Evolutionary conservation across 2,113 vertebrate species (phyloP).

Genomic region (Charadrius vociferus): DNA sequence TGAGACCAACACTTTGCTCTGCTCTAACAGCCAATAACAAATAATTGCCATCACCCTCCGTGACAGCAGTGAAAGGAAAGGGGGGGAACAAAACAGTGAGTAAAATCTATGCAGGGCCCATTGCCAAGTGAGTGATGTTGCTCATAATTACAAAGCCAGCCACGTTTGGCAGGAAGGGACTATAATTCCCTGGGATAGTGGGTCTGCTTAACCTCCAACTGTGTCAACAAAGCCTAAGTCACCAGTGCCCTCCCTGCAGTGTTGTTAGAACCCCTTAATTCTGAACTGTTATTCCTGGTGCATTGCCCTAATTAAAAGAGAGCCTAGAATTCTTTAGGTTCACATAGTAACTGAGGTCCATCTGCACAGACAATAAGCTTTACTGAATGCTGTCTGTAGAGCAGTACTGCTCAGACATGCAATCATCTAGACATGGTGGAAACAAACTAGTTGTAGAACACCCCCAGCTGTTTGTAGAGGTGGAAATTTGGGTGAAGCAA

Average conservation of each 20-base stretch:
- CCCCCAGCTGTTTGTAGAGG: not conserved
- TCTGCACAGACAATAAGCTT: not conserved
- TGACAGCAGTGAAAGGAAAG: slow-evolving; percentile 47
- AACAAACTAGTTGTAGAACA: not conserved
- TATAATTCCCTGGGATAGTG: slow-evolving; percentile 14
- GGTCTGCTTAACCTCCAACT: slow-evolving; percentile 38
- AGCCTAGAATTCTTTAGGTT: not conserved
- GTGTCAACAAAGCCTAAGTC: slow-evolving; percentile 39
- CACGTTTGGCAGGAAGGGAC: slow-evolving; percentile 42
- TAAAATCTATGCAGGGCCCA: slow-evolving; percentile 48
- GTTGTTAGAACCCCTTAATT: not conserved
- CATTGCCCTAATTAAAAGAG: slow-evolving; percentile 19
- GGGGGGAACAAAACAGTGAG: slow-evolving; percentile 3
- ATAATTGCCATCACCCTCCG: slow-evolving; percentile 33
- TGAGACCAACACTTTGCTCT: not conserved
- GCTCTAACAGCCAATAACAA: slow-evolving; percentile 2
- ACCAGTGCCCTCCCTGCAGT: not conserved
- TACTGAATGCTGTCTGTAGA: not conserved
- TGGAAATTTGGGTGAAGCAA: not conserved
- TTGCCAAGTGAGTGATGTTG: slow-evolving; percentile 36
- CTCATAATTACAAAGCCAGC: slow-evolving; percentile 21
- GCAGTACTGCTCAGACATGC: not conserved
- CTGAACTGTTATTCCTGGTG: slow-evolving; percentile 24
- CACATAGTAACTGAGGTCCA: not conserved
- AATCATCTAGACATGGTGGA: not conserved